Base-by-base conservation (phyloP, 2,888 invertebrate genomes). In the Pachliopta kotzebuea region DNA sequence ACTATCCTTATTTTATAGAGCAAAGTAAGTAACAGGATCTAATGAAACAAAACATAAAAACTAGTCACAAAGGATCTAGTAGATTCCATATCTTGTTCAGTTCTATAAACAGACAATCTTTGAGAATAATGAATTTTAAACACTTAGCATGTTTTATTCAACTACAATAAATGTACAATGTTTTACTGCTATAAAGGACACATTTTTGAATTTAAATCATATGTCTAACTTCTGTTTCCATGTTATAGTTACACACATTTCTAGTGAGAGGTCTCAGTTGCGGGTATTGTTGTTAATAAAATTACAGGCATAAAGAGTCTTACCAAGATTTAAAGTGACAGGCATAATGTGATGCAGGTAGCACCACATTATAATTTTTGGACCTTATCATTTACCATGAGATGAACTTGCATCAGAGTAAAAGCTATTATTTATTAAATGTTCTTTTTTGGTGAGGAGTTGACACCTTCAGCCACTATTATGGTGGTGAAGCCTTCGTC, bases 51-150 rank as follows among this genome's bases (percentile, higher is more conserved):
- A 23, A 17, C 14, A 23, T 26, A 20, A 6, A 45, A n/a, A n/a
- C 18, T 18, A 18, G 45, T 18, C n/a, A 11, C 9, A 21, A 4
- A 52, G 11, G 21, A 23, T 52, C 18, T 52, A 60, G 21, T 52
- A 52, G 59, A 60, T 31, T 52, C 52, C 21, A 60, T 20, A 50
- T 23, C 29, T 60, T 23, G 24, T 20, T 29, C 45, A 31, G 21
- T 45, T 60, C 23, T 0, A 52, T 52, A 31, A 50, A 52, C 20
- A 60, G 59, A 23, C 21, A 24, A 8, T 18, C 18, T 29, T 29
- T 8, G 14, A 60, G 59, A 60, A 60, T 60, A 60, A 60, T 60
- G 59, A 49, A 59, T 59, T 59, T 59, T 50, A 59, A 59, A 45
- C 37, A 42, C 20, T 26, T 6, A 1, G 50, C n/a, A 52, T 60